Base-by-base conservation (phyloP, 2,888 invertebrate genomes). In the Tridacna gigas region DNA sequence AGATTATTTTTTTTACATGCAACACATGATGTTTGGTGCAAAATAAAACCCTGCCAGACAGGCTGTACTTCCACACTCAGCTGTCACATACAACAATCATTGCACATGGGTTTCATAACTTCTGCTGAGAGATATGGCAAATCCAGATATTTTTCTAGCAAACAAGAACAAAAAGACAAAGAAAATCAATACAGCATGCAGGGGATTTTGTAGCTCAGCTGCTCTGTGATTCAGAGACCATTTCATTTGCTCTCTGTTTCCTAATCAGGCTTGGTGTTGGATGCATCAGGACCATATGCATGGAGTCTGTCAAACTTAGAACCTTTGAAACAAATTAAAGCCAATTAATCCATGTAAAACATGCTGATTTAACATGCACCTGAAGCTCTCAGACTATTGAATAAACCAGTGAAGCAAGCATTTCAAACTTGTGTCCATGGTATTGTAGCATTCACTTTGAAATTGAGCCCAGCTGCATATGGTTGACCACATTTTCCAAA, bases 91-190 rank as follows among this genome's bases (percentile, higher is more conserved):
- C 79, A 48, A 63, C 66, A 67, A 15, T 79, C 81, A 65, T 63
- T 79, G 82, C 80, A 77, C 81, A 69, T 74, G 74, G 77, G 61
- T 74, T 83, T 80, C 84, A 83, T 56, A 75, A 74, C 67, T 77
- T 80, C 78, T 88, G 86, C 86, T 83, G 82, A 61, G 76, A 71
- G 71, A 78, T 79, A 89, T 90, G 90, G 91, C 89, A 89, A 92
- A 91, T 90, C 90, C 90, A 91, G 91, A 90, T 89, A 90, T 91
- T 91, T 91, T 89, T 87, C 88, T 88, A 82, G 86, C 88, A 90
- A 91, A 91, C 91, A 91, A 89, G 91, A 86, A 90, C 90, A 90
- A 89, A 91, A 92, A 92, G 92, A 92, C 92, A 93, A 92, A 92
- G 92, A 92, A 91, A 93, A 93, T 92, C 92, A 92, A 93, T 92